Base-by-base conservation (phyloP, 2,888 invertebrate genomes). In the Drosophila fulvimacula region DNA sequence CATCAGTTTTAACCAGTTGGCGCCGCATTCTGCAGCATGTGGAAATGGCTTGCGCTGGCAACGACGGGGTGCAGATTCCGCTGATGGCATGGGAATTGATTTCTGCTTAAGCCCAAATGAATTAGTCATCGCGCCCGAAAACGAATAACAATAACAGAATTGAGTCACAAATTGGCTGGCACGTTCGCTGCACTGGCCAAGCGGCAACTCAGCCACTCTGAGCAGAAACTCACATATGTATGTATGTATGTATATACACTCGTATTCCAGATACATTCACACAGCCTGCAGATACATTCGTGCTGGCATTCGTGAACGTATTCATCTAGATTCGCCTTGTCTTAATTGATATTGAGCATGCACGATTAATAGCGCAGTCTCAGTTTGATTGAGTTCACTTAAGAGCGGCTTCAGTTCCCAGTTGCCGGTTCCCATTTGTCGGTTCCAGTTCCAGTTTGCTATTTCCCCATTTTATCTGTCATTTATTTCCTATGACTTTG, bases 311-410 rank as follows among this genome's bases (percentile, higher is more conserved):
- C 48, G 30, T 30, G 48, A 48, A 3, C 17, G 48, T 46, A 34
- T 39, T 17, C n/a, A 27, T 38, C 51, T 32, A 48, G 52, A 42
- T 55, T 70, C 67, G 65, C 79, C 65, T 64, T 69, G 67, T 19
- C 76, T 78, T 79, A 80, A 85, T 85, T 80, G 81, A 66, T 80
- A 80, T 83, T 76, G 76, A 74, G 78, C 67, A 74, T 76, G 73
- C 52, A 72, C 64, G 63, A 72, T 78, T 73, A 85, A 80, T 82
- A 71, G 71, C 72, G 51, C 48, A 48, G 63, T 57, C 63, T 55
- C 55, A 53, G 59, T 70, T 70, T 81, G 76, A 76, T 76, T 76
- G 76, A 72, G 58, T 39, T 49, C 75, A 71, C 61, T 68, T 57
- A 64, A 56, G 32, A 60, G 41, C 27, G 5, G 39, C 39, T 39